These are phyloP conservation scores for Onychomys torridus DNA, from an alignment of 2,797 vertebrate species.

Conservation along the genomic window DNA sequence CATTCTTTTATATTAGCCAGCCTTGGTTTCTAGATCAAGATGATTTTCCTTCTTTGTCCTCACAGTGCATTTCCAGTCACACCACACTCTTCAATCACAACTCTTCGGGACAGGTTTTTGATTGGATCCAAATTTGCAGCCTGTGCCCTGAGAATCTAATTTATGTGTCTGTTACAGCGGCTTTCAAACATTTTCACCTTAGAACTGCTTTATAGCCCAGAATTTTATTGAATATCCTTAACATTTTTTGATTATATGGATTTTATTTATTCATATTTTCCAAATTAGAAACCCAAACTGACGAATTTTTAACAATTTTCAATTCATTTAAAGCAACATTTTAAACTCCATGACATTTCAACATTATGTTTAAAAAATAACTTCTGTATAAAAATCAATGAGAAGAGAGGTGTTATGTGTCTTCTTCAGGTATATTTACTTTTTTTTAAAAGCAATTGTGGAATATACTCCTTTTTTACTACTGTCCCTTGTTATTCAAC, in stretches of 20 bases:
- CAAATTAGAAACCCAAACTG: slow-evolving; percentile 17
- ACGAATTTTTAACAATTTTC: background rate
- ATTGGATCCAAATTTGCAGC: slow-evolving; percentile 57
- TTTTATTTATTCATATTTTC: slow-evolving; percentile 41
- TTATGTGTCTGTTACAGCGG: slow-evolving; percentile 51
- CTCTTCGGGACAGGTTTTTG: slow-evolving; percentile 72
- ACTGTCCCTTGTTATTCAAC: background rate
- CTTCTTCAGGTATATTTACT: slow-evolving; percentile 10
- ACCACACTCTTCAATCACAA: slow-evolving; percentile 53
- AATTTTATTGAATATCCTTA: background rate
- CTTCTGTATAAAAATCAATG: background rate
- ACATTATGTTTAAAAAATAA: slow-evolving; percentile 26
- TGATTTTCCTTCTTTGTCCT: slow-evolving; percentile 63
- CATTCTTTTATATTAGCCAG: background rate
- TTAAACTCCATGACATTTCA: slow-evolving; percentile 5
- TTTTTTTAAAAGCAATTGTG: slow-evolving; percentile 11
- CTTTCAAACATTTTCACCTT: background rate
- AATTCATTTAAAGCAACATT: slow-evolving; percentile 26
- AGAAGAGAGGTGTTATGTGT: background rate
- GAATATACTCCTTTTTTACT: background rate
- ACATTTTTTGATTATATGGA: background rate
- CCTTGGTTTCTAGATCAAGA: slow-evolving; percentile 42
- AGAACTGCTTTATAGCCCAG: background rate
- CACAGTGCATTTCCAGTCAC: background rate
- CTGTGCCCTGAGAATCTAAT: slow-evolving; percentile 41